A percentile compares a stretch with the other conserved stretches of the same genome.
Conservation (phyloP, 1,140 invertebrate species). For the Drosophila lacertosa region DNA sequence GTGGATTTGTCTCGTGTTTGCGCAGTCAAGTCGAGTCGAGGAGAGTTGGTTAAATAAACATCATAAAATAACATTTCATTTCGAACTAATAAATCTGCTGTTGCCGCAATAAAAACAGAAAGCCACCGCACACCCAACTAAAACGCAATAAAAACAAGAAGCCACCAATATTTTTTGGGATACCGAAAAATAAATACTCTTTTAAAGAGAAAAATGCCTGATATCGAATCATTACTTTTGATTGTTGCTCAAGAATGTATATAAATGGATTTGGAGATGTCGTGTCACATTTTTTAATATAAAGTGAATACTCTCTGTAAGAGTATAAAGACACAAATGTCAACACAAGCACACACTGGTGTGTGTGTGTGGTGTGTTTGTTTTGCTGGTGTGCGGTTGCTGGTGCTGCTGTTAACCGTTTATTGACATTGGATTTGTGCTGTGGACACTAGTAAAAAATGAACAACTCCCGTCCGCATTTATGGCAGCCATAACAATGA, state of each 20-base stretch:
- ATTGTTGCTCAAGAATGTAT: background rate
- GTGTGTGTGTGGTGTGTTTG: conserved; percentile 2
- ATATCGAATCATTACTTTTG: background rate
- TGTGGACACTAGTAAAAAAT: conserved; percentile 41
- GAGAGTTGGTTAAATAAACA: conserved; percentile 59
- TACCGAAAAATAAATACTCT: background rate
- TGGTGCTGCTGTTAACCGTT: conserved; percentile 37
- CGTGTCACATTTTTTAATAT: background rate
- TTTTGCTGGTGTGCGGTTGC: conserved; percentile 16
- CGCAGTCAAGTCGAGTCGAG: background rate
- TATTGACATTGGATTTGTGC: conserved; percentile 70
- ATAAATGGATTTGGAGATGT: no score
- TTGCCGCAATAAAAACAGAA: conserved; percentile 67
- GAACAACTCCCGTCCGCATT: conserved; percentile 39
- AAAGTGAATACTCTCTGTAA: background rate
- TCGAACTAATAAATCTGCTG: conserved; percentile 71
- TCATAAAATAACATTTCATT: conserved; percentile 76
- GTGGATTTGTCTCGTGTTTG: conserved; percentile 20
- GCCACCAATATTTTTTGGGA: background rate
- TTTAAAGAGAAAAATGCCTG: background rate
- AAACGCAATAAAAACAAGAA: conserved; percentile 69
- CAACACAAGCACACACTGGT: conserved; percentile 47
- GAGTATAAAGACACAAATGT: conserved; percentile 56
- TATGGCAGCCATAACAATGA: conserved; percentile 63
- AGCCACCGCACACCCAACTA: conserved; percentile 59